phyloP scores from a whole-genome alignment of 2,797 vertebrate species.

The Sciurus carolinensis region DNA sequence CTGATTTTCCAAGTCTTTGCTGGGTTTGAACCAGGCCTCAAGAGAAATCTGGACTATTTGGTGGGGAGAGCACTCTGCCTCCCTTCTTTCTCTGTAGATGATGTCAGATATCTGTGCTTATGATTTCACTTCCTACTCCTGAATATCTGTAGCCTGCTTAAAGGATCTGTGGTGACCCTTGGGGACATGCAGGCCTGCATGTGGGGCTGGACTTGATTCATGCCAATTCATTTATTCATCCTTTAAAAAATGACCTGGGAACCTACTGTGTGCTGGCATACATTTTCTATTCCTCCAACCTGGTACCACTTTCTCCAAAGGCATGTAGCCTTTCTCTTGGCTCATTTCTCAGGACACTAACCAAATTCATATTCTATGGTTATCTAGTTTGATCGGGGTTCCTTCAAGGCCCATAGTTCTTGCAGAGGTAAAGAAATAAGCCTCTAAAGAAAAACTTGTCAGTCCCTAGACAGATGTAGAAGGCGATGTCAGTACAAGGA shows the following conservation, averaged over 20 bases:
- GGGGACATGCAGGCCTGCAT: background rate
- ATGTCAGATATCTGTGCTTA: background rate
- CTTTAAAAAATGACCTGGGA: slow-evolving; percentile 2
- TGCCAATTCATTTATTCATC: background rate
- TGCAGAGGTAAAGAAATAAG: background rate
- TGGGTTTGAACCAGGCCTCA: background rate
- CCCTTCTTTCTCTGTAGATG: background rate
- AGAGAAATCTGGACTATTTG: background rate
- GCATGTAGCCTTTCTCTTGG: background rate
- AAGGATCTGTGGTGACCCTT: background rate
- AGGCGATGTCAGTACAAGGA: background rate
- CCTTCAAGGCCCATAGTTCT: slow-evolving; percentile 23
- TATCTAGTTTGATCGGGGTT: background rate
- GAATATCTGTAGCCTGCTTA: background rate
- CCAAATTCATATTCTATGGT: background rate
- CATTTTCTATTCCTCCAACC: background rate
- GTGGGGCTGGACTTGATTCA: background rate
- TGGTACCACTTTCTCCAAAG: background rate
- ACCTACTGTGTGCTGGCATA: background rate
- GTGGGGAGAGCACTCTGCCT: background rate
- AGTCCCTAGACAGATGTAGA: background rate
- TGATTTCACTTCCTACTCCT: background rate
- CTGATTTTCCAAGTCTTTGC: background rate
- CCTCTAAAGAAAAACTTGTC: background rate
- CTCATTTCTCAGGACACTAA: slow-evolving; percentile 13